Evolutionary conservation across 92 coral and sea anemone genomes (phyloP), one percentile per base, ranked within the genome.

Genomic region (Diadumene lineata): DNA sequence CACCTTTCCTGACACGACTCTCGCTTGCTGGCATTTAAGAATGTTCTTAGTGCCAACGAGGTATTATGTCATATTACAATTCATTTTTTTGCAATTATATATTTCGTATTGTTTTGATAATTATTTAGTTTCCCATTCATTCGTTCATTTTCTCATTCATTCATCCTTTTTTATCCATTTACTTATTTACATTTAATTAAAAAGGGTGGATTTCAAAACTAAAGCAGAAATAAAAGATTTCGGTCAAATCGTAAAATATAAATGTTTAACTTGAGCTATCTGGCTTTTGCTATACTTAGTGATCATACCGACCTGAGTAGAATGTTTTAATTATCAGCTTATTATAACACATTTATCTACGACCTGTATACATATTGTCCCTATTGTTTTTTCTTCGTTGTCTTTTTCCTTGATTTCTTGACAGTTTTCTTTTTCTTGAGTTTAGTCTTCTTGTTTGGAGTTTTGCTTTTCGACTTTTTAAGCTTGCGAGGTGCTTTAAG

Each of bases 401-500:
- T 31, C 57, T 43, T 0, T 18, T 13, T 29, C 62, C 29, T 50
- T 44, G 48, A 6, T 21, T 53, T 53, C 58, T 53, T 53, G 58
- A 16, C 2, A 9, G 58, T 31, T 33, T 50, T 6, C 31, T n/a
- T n/a, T n/a, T 13, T 29, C 62, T 50, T 50, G 23, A 24, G 46
- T 50, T 69, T 38, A 24, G 22, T 69, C 74, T 68, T 68, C 73
- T 48, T 50, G 60, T 3, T 50, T 44, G 22, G 43, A 23, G 43
- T 46, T 31, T 48, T 15, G 8, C 16, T 26, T 16, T 23, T 44
- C 17, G 31, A 19, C 25, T 19, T 25, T n/a, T 15, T 50, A 16
- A n/a, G 11, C 50, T 69, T 69, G 16, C 17, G 31, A 34, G 60
- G 28, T 11, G 74, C 74, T 69, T 24, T 1, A 29, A 50, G 50